Conservation (phyloP, 2,113 vertebrate genomes). For the Pterocles burchelli region DNA sequence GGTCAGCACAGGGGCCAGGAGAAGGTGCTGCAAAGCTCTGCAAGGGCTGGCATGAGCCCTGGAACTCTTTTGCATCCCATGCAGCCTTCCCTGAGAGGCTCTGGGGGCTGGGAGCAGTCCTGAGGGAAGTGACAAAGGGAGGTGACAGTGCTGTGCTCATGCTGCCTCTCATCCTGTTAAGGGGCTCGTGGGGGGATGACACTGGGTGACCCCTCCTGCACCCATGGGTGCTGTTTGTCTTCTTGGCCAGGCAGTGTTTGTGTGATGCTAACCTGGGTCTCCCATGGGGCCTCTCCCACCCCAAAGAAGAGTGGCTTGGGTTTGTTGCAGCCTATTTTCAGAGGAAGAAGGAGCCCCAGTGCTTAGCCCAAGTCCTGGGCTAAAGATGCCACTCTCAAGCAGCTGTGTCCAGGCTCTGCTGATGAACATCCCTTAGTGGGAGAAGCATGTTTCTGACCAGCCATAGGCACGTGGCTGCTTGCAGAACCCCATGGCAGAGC, state of each 20-base stretch:
- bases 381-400: background rate
- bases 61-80: background rate
- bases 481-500: accelerated
- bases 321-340: background rate
- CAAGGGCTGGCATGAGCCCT: background rate
- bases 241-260: background rate
- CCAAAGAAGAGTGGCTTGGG: background rate
- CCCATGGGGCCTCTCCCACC: background rate
- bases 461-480: accelerated
- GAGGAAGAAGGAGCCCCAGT: background rate
- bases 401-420: background rate
- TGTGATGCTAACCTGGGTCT: background rate
- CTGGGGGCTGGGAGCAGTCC: background rate
- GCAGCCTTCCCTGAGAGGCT: background rate
- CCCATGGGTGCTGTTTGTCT: background rate
- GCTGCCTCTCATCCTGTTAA: background rate
- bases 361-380: background rate
- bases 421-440: background rate
- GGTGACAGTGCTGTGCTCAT: background rate
- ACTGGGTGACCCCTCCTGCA: background rate
- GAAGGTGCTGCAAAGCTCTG: background rate
- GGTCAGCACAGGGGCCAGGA: background rate
- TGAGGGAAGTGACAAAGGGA: background rate
- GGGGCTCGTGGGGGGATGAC: background rate
- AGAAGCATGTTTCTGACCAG: background rate